Conservation (phyloP, 2,113 vertebrate genomes). For the Heloderma charlesbogerti region DNA sequence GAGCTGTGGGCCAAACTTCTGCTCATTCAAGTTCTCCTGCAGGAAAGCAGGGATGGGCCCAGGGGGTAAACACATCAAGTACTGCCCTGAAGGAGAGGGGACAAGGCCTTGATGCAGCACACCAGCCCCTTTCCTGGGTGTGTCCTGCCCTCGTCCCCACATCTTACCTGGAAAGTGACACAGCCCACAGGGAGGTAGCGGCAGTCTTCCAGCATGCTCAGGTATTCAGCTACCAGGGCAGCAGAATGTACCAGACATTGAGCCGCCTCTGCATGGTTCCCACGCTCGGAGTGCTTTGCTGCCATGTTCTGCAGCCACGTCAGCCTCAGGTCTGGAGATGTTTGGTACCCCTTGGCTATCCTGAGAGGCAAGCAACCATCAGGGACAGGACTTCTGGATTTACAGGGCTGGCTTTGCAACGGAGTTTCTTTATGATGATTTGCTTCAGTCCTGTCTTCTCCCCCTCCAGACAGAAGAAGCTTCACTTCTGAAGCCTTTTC, state of each 20-base stretch:
- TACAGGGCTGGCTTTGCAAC: background rate
- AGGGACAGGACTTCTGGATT: background rate
- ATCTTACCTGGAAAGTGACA: constrained; percentile 89
- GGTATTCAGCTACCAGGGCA: constrained; percentile 91
- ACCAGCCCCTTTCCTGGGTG: background rate
- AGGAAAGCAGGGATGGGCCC: background rate
- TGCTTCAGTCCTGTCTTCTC: background rate
- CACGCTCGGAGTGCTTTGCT: constrained; percentile 86
- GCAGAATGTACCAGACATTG: constrained; percentile 93
- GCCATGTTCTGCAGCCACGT: constrained; percentile 97
- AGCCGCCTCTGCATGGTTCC: constrained; percentile 90
- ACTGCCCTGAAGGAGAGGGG: background rate
- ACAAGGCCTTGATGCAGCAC: background rate
- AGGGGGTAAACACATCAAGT: background rate
- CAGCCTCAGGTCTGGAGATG: constrained; percentile 89
- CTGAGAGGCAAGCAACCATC: constrained; percentile 60
- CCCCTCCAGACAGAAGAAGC: background rate
- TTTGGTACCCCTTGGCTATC: constrained; percentile 95
- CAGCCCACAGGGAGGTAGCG: constrained; percentile 91
- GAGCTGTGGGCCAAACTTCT: background rate
- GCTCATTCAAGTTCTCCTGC: background rate
- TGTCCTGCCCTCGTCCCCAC: background rate
- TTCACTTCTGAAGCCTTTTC: background rate
- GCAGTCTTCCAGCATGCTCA: constrained; percentile 92
- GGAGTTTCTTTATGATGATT: background rate